Evolutionary conservation across 1,140 invertebrate genomes (phyloP).

Genomic region (Dendroctonus valens): DNA sequence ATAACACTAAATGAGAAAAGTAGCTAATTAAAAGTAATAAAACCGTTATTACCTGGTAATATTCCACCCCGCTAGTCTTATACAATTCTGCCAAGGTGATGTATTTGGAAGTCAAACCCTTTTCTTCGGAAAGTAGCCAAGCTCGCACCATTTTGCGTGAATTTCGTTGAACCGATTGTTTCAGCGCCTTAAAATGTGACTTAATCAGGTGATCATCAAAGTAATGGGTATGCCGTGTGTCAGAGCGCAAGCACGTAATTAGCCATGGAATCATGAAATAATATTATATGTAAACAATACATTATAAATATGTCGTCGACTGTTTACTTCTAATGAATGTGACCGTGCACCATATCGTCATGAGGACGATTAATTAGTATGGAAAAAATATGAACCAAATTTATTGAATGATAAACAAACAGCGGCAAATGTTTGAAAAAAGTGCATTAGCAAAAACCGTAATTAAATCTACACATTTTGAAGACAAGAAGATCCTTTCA

Average conservation of each 20-base stretch:
- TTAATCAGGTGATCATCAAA: conserved; percentile 7
- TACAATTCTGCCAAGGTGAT: conserved; percentile 67
- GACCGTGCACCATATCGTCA: too few relatives aligned
- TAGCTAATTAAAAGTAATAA: not conserved
- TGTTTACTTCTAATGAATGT: conserved; percentile 12
- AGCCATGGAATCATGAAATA: conserved; percentile 8
- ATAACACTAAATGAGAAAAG: too few relatives aligned
- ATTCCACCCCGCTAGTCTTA: conserved; percentile 74
- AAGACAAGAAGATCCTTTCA: too few relatives aligned
- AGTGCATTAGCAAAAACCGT: too few relatives aligned
- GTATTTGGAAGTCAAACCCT: conserved; percentile 67
- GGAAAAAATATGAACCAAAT: too few relatives aligned
- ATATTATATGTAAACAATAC: conserved; percentile 13
- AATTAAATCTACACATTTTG: too few relatives aligned
- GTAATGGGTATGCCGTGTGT: not conserved
- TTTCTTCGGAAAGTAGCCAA: conserved; percentile 87
- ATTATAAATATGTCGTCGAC: conserved; percentile 17
- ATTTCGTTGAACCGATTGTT: not conserved
- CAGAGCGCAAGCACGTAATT: not conserved
- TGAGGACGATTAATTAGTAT: too few relatives aligned
- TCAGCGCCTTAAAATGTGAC: conserved; percentile 11
- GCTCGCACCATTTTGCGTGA: conserved; percentile 69
- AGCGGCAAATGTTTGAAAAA: too few relatives aligned
- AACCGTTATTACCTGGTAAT: conserved; percentile 67
- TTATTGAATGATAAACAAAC: too few relatives aligned